Evolutionary conservation across 2,113 vertebrate species (phyloP), one percentile per base, ranked within the genome.

Genomic region (Indicator indicator): DNA sequence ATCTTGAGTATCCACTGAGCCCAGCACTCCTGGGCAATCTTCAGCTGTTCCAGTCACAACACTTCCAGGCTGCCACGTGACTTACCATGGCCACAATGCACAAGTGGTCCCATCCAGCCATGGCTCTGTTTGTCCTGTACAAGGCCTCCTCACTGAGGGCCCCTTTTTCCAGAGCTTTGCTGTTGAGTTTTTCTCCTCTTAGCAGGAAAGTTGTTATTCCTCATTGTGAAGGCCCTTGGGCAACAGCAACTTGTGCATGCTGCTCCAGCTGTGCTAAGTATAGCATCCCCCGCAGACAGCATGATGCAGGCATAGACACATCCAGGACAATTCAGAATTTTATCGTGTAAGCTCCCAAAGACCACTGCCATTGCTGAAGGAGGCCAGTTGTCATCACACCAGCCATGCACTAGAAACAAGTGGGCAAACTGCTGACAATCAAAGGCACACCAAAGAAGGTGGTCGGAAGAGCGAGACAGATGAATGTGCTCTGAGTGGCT

Each of bases 11-110:
- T 27, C 55, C 23, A 20, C 8, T 6, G 12, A 69, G 30, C 11
- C 60, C 38, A 54, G 69, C 1, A 1, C 42, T 76, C 16, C 42
- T 36, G 60, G 48, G 4, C 64, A 44, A 18, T 12, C 26, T 40
- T 40, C 38, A 59, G n/a, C 48, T 63, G 58, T 33, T 59, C 30
- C 38, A 21, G 62, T 33, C 28, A 24, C 9, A 16, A 8, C 3
- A 8, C 13, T 32, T 74, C 32, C 4, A 9, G 28, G 27, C 81
- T 59, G 63, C 40, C 42, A n/a, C 26, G n/a, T 0, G 2, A 55
- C 36, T 46, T 44, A 50, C 27, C 33, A 27, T 6, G 44, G 23
- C 46, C 67, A 24, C 3, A 1, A 63, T 0, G 0, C 23, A 21
- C 2, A 0, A 64, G 38, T 17, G 32, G 18, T 67, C 60, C 3